Conservation (phyloP, 2,113 vertebrate genomes). For the Eulemur rufifrons region DNA sequence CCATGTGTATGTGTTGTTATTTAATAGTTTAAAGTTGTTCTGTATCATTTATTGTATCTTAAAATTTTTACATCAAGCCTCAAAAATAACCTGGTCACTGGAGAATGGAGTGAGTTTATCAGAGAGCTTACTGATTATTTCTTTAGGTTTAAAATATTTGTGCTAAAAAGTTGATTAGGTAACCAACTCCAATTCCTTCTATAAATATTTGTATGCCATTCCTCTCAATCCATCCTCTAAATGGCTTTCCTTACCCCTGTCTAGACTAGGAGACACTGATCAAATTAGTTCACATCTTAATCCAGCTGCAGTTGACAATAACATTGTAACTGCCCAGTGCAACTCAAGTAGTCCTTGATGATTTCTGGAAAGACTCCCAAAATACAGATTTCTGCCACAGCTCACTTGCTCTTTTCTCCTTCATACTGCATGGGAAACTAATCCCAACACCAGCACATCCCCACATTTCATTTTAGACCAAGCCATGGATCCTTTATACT, state of each 20-base stretch:
- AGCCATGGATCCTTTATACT: neutral
- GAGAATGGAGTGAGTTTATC: neutral
- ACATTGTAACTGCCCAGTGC: neutral
- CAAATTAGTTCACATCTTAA: neutral
- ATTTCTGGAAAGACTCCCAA: neutral
- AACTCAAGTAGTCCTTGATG: neutral
- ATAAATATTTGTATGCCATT: neutral
- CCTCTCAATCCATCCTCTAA: neutral
- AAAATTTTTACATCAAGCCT: neutral
- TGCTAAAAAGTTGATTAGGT: neutral
- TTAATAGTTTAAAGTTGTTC: neutral
- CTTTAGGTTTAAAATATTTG: conserved; percentile 5
- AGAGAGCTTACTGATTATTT: neutral
- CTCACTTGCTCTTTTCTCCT: neutral
- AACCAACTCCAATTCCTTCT: neutral
- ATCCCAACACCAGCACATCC: neutral
- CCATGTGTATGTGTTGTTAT: neutral
- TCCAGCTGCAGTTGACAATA: neutral
- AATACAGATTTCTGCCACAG: neutral
- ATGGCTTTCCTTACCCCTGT: neutral
- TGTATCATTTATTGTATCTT: neutral
- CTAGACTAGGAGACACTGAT: neutral
- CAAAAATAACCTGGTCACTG: neutral
- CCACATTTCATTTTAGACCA: neutral
- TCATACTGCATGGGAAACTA: neutral